These are phyloP conservation scores for Monodelphis domestica DNA, from an alignment of 2,797 vertebrate species.

Conservation along the genomic window DNA sequence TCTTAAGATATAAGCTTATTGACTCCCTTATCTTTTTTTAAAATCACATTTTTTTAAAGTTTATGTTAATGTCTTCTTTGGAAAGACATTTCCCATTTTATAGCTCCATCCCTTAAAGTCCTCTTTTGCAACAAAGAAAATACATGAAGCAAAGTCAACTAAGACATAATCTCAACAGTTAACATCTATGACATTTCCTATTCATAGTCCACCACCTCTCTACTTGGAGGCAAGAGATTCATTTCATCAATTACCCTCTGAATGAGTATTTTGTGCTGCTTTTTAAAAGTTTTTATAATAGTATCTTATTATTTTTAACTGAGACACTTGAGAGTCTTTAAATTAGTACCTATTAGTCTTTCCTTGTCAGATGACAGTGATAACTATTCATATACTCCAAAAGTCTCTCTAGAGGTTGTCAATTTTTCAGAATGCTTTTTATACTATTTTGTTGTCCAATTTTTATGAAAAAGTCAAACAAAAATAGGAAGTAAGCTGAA, in stretches of 20 bases:
- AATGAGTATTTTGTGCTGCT: background rate
- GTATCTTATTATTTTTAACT: too few species aligned
- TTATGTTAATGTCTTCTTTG: background rate
- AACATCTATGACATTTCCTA: background rate
- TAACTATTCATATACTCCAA: background rate
- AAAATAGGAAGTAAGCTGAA: conserved; percentile 50
- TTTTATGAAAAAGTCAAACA: conserved; percentile 56
- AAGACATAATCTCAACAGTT: background rate
- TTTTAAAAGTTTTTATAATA: too few species aligned
- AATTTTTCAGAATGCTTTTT: conserved; percentile 40
- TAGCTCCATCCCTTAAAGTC: background rate
- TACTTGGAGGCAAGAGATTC: background rate
- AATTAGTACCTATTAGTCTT: conserved; percentile 4
- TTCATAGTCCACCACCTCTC: background rate
- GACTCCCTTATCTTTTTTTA: background rate
- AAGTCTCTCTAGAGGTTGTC: conserved; percentile 20
- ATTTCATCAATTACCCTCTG: background rate
- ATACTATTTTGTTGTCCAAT: conserved; percentile 49
- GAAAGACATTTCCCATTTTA: background rate
- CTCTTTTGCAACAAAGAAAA: background rate
- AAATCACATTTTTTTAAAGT: background rate
- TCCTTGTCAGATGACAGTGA: conserved; percentile 14
- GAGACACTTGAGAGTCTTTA: background rate
- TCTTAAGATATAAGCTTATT: rapidly evolving
- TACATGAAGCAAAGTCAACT: background rate